These are phyloP conservation scores for Hypselothyrea guttata DNA, from an alignment of 2,888 invertebrate species.

Conservation along the genomic window DNA sequence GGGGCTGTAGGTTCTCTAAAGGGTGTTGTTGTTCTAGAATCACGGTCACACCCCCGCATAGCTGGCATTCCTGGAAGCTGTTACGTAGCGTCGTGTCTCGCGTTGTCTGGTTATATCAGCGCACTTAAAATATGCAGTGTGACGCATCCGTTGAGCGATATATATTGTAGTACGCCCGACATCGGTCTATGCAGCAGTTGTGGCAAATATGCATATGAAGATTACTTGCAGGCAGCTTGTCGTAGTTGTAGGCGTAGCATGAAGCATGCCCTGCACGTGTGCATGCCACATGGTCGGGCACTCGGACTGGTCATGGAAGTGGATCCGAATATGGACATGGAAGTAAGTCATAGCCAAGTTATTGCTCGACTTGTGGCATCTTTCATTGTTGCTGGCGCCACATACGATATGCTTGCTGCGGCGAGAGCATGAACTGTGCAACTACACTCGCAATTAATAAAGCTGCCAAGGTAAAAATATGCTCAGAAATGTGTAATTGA, in stretches of 20 bases:
- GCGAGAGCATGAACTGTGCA: conserved; percentile 46
- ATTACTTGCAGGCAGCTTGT: conserved; percentile 49
- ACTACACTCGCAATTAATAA: conserved; percentile 61
- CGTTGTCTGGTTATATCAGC: conserved; percentile 64
- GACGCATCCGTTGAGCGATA: conserved; percentile 70
- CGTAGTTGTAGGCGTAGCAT: conserved; percentile 64
- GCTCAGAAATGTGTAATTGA: conserved; percentile 54
- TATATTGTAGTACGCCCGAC: conserved; percentile 36
- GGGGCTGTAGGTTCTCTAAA: background rate
- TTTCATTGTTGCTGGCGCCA: conserved; percentile 53
- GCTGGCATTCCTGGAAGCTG: conserved; percentile 62
- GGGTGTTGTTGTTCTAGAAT: conserved; percentile 13
- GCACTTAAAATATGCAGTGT: conserved; percentile 68
- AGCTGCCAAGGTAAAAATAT: conserved; percentile 69
- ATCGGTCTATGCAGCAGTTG: conserved; percentile 45
- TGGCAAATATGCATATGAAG: conserved; percentile 25
- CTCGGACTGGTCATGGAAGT: conserved; percentile 29
- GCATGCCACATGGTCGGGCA: conserved; percentile 52
- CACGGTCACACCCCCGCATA: conserved; percentile 62
- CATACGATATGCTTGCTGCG: conserved; percentile 32
- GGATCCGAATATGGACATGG: conserved; percentile 41
- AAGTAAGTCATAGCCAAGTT: conserved; percentile 55
- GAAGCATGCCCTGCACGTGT: conserved; percentile 59
- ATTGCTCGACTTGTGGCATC: conserved; percentile 55
- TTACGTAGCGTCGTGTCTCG: conserved; percentile 38